phyloP scores from a whole-genome alignment of 1,140 invertebrate species.

The Teleogryllus occipitalis region DNA sequence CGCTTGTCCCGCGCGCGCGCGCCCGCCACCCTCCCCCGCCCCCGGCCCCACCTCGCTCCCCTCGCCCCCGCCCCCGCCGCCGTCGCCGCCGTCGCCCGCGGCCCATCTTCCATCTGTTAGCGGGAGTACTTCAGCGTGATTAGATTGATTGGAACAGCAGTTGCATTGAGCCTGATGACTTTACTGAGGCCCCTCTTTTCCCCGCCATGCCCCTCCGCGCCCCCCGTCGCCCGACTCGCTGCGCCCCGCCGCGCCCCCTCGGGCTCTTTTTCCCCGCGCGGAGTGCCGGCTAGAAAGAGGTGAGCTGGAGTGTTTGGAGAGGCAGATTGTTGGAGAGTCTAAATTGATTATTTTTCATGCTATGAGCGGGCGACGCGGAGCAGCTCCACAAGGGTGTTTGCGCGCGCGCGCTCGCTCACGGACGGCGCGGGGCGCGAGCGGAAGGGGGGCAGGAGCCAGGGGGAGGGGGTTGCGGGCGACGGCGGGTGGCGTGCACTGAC shows the following conservation, averaged over 20 bases:
- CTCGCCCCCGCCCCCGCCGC: background rate
- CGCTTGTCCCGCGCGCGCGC: background rate
- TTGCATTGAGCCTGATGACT: constrained; percentile 17
- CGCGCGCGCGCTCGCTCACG: too few relatives aligned
- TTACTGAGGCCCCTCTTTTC: background rate
- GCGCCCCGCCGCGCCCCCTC: background rate
- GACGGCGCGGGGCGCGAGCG: too few relatives aligned
- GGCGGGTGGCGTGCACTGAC: background rate
- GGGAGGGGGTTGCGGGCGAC: background rate
- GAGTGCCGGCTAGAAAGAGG: background rate
- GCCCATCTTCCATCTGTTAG: constrained; percentile 23
- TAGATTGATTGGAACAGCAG: constrained; percentile 23
- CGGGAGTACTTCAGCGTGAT: constrained; percentile 20
- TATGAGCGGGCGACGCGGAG: background rate
- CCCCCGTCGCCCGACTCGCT: background rate
- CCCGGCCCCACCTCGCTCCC: background rate
- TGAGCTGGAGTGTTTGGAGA: constrained; percentile 3
- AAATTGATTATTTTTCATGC: constrained; percentile 5
- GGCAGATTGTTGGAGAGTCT: constrained; percentile 3
- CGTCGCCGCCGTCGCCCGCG: background rate
- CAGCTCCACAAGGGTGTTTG: background rate
- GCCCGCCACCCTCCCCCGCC: background rate
- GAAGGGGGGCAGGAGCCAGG: too few relatives aligned
- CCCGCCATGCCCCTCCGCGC: background rate
- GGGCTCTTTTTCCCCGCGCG: background rate